Base-by-base conservation (phyloP, 2,113 vertebrate species). In the Corydoras maculifer region DNA sequence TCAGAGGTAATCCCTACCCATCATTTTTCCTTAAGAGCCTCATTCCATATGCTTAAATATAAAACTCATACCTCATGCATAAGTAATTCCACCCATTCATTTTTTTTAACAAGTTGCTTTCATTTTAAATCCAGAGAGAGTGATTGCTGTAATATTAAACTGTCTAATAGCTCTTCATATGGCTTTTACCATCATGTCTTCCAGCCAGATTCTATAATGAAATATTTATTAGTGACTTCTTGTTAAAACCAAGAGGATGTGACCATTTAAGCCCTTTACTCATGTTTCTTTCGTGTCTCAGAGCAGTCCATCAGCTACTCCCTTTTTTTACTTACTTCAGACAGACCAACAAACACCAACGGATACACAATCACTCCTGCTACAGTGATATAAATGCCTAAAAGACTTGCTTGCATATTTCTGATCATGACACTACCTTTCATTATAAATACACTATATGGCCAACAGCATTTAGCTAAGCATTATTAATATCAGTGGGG, bases 1-100 rank as follows among this genome's bases (percentile, higher is more conserved):
- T 10, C n/a, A 66, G 3, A 57, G 63, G 10, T 5, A 14, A 32
- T 49, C 59, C 48, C 58, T 54, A 18, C 6, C 11, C 3, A 15
- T 13, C 4, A 3, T 48, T 14, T 10, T 43, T 13, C 0, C 3
- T 25, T n/a, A 18, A 55, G 18, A 31, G 13, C 12, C 48, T 49
- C 13, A 58, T 58, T 43, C 4, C 35, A 55, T 63, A 54, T 18
- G 8, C 55, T 64, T 59, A 61, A 31, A 73, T 58, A 64, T 53
- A 10, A 73, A 64, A 64, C 32, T 0, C n/a, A 43, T 43, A 43
- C 35, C 18, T 43, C 35, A 50, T 73, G 63, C 60, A 64, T 55
- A 57, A 65, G 68, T 69, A 65, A 61, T 59, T n/a, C 10, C 3
- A 32, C 9, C 4, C 4, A 55, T 59, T 48, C 32, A 51, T 54